These are phyloP conservation scores for Drosophila neutralis DNA, from an alignment of 2,888 invertebrate genomes.

Conservation along the genomic window DNA sequence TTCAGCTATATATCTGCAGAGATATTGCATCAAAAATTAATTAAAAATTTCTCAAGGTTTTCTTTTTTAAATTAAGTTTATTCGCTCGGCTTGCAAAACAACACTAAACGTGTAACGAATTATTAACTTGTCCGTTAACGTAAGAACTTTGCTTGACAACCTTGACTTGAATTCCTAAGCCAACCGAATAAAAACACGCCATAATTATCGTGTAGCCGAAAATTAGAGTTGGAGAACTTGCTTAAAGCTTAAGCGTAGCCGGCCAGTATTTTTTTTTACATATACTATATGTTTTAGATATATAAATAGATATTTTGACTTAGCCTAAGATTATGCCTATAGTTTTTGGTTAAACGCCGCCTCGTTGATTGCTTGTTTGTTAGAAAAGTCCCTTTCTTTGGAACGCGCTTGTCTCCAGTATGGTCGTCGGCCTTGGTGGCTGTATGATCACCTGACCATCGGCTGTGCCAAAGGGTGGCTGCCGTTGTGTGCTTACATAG, in stretches of 20 bases:
- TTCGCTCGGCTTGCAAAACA: not conserved
- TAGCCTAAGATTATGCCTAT: slow-evolving; percentile 3
- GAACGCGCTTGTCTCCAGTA: slow-evolving; percentile 50
- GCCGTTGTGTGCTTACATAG: slow-evolving; percentile 73
- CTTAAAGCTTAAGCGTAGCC: not conserved
- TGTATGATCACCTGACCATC: slow-evolving; percentile 67
- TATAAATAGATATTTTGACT: not conserved
- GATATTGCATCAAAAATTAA: too few relatives aligned
- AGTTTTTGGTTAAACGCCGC: slow-evolving; percentile 30
- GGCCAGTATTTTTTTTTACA: not conserved
- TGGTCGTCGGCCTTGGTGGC: slow-evolving; percentile 59
- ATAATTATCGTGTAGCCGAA: not conserved
- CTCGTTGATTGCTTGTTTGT: not conserved
- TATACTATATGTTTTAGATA: not conserved
- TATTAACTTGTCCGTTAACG: not conserved
- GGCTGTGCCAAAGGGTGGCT: slow-evolving; percentile 70
- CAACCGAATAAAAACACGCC: not conserved
- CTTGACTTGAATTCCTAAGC: not conserved
- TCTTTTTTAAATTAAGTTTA: too few relatives aligned
- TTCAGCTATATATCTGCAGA: too few relatives aligned
- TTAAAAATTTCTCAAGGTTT: too few relatives aligned
- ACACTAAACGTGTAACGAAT: not conserved
- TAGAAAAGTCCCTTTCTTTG: not conserved
- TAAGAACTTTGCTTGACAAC: not conserved
- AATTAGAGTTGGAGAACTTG: not conserved